Evolutionary conservation across 2,113 vertebrate genomes (phyloP).

Genomic region (Bostrychus sinensis): DNA sequence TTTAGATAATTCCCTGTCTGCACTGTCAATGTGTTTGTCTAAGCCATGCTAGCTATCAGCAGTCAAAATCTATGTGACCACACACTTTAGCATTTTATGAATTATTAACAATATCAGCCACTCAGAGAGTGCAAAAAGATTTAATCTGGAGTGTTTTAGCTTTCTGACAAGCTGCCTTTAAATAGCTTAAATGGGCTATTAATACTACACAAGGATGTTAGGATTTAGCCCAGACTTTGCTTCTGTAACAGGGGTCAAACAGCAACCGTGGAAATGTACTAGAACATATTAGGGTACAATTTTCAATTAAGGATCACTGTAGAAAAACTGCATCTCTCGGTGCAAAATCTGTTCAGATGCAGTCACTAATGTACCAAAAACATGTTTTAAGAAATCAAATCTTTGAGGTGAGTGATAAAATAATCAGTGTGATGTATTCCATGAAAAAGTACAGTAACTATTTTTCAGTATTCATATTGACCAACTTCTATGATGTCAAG

Average conservation of each 20-base stretch:
- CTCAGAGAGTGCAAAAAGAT: not conserved
- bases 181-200: constrained; percentile 62
- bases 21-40: not conserved
- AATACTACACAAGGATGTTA: constrained; percentile 49
- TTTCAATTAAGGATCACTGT: not conserved
- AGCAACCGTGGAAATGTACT: not conserved
- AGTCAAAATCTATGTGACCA: not conserved
- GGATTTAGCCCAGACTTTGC: constrained; percentile 47
- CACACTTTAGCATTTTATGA: not conserved
- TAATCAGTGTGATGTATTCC: no score
- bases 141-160: constrained; percentile 21
- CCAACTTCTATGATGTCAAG: no score
- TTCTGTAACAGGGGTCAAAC: not conserved
- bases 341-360: not conserved
- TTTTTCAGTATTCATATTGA: no score
- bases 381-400: no score
- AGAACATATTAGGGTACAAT: no score
- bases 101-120: not conserved
- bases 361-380: not conserved
- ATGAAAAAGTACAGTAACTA: no score
- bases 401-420: no score
- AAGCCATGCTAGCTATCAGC: not conserved
- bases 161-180: constrained; percentile 40
- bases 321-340: not conserved
- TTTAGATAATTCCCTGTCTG: not conserved